These are phyloP conservation scores for Tenualosa ilisha DNA, from an alignment of 2,797 vertebrate genomes.

Conservation along the genomic window DNA sequence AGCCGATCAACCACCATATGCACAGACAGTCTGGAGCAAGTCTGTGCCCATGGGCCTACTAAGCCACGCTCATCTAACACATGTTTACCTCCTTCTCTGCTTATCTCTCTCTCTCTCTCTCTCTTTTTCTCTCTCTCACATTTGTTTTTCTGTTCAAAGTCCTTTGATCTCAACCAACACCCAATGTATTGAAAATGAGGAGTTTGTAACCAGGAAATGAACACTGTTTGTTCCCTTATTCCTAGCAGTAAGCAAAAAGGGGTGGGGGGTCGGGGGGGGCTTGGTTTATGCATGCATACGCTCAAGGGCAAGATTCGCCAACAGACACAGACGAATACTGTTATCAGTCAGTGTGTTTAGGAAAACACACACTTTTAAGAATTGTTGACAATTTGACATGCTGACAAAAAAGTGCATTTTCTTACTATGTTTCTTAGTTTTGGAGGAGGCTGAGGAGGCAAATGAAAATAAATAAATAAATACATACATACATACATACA, in stretches of 20 bases:
- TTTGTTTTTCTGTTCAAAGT: too few species aligned
- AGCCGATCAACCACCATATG: background rate
- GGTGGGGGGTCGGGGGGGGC: background rate
- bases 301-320: background rate
- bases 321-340: background rate
- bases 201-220: background rate
- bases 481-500: too few species aligned
- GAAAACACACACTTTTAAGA: background rate
- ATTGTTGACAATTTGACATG: too few species aligned
- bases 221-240: background rate
- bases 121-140: too few species aligned
- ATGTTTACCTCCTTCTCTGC: background rate
- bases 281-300: background rate
- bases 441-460: conserved; percentile 23
- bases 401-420: conserved; percentile 24
- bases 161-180: background rate
- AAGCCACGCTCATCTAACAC: background rate
- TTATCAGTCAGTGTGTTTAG: background rate
- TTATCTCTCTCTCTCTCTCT: background rate
- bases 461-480: too few species aligned
- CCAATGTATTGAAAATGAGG: background rate
- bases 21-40: background rate
- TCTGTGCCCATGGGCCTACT: background rate
- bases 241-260: background rate
- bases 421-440: conserved; percentile 38